These are phyloP conservation scores for Lasioglossum lativentre DNA, from an alignment of 2,888 invertebrate genomes.

Conservation along the genomic window DNA sequence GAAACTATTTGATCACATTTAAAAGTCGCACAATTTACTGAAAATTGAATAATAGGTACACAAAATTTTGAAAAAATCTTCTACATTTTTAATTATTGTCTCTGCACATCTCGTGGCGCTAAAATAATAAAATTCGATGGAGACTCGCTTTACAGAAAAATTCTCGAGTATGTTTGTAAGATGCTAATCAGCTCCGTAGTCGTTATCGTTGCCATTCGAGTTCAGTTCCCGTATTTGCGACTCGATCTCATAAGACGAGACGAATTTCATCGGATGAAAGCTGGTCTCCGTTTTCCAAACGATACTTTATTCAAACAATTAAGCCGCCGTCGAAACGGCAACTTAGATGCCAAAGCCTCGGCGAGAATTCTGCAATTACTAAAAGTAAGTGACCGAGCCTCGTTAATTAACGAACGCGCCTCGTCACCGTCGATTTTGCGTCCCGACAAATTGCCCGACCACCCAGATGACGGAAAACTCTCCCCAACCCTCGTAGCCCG, in stretches of 20 bases:
- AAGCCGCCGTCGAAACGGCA: not conserved
- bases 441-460: constrained; percentile 9
- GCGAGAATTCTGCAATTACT: not conserved
- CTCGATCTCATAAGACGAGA: not conserved
- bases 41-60: no score
- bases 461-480: not conserved
- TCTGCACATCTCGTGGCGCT: not conserved
- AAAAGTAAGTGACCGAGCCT: not conserved
- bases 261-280: not conserved
- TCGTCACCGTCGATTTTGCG: constrained; percentile 20
- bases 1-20: no score
- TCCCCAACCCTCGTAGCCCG: not conserved
- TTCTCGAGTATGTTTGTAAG: not conserved
- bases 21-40: no score
- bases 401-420: constrained; percentile 26
- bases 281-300: not conserved
- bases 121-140: not conserved
- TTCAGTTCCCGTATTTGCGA: not conserved
- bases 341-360: not conserved
- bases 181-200: not conserved
- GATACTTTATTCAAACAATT: not conserved
- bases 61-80: no score
- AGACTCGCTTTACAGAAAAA: not conserved
- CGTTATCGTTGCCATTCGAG: not conserved
- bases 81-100: no score